phyloP scores from a whole-genome alignment of 1,140 invertebrate genomes.

The Riptortus pedestris region DNA sequence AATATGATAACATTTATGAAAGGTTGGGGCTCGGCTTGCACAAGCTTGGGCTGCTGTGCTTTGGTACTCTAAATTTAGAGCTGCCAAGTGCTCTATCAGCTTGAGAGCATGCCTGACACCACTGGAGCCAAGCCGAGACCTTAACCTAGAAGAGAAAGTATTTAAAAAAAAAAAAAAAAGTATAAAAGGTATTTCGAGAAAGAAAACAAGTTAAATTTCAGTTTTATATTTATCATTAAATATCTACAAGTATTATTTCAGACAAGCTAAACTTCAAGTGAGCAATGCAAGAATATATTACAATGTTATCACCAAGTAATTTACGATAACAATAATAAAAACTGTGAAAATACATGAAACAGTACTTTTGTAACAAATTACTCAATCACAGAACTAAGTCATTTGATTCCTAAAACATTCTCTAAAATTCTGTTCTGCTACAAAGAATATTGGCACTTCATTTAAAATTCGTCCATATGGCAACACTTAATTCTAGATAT shows the following conservation, averaged over 20 bases:
- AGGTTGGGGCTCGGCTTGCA: no score
- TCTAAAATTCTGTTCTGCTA: background rate
- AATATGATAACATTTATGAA: no score
- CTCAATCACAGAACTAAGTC: constrained; percentile 12
- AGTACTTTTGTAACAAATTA: background rate
- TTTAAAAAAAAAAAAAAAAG: no score
- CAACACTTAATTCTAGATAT: background rate
- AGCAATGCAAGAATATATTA: constrained; percentile 15
- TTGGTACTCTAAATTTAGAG: no score
- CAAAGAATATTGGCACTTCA: constrained; percentile 3
- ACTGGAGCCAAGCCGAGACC: no score
- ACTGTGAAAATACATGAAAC: constrained; percentile 8
- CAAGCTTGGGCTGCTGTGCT: no score
- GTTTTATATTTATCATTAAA: constrained; percentile 15
- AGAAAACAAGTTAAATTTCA: no score
- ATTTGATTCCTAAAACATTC: background rate
- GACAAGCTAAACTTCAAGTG: constrained; percentile 13
- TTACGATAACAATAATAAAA: constrained; percentile 7
- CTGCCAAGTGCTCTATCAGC: no score
- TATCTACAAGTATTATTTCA: constrained; percentile 7
- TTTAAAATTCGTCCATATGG: background rate
- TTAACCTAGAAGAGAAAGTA: no score
- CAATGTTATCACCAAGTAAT: constrained; percentile 2
- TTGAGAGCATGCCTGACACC: no score
- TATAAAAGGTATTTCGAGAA: no score